A percentile compares a stretch with the other conserved stretches of the same genome.
phyloP scores from a whole-genome alignment of 2,888 invertebrate genomes.

The Pocota personata region DNA sequence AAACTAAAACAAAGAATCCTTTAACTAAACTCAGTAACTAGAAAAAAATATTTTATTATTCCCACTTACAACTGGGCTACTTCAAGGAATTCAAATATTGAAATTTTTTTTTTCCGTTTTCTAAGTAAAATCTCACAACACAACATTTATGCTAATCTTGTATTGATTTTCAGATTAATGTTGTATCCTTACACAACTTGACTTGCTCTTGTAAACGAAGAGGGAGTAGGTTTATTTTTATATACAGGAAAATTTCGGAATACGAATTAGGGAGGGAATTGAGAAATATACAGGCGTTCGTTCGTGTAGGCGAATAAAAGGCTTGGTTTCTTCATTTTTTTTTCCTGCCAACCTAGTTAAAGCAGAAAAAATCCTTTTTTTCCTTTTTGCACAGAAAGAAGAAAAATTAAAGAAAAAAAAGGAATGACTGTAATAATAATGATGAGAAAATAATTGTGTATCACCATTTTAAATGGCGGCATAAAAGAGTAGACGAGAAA shows the following conservation, averaged over 20 bases:
- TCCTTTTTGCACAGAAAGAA: neutral
- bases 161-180: constrained; percentile 59
- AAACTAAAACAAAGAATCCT: neutral
- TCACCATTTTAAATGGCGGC: constrained; percentile 37
- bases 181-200: neutral
- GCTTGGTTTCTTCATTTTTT: neutral
- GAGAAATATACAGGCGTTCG: neutral
- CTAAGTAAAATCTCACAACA: constrained; percentile 20
- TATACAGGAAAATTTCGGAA: neutral
- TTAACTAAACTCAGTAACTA: neutral
- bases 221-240: neutral
- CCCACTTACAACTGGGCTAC: neutral
- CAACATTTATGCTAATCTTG: constrained; percentile 54
- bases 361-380: neutral
- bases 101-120: neutral
- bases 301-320: constrained; percentile 2
- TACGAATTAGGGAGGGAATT: neutral
- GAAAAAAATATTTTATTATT: constrained; percentile 1
- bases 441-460: constrained; percentile 43
- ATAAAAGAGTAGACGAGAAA: neutral
- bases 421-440: constrained; percentile 11
- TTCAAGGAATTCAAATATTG: constrained; percentile 22
- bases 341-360: neutral
- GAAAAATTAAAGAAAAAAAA: neutral
- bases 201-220: neutral